Conservation (phyloP, 2,113 vertebrate species). For the Ochotona curzoniae region DNA sequence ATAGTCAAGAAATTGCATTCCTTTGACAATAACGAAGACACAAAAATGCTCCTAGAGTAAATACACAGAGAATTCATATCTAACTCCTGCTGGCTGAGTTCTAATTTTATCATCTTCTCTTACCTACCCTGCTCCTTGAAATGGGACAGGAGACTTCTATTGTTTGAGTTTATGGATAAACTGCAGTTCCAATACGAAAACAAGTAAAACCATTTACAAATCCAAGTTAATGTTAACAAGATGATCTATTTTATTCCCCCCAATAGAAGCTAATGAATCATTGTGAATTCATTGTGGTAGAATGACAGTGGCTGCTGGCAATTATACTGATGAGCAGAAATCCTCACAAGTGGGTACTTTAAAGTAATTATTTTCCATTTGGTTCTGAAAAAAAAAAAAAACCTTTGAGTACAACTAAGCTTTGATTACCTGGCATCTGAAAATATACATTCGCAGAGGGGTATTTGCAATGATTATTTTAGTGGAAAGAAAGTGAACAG, state of each 20-base stretch:
- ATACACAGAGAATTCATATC: constrained; percentile 48
- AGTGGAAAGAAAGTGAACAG: constrained; percentile 65
- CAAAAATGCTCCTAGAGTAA: constrained; percentile 53
- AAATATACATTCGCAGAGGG: constrained; percentile 80
- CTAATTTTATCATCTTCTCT: constrained; percentile 41
- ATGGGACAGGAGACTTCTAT: background rate
- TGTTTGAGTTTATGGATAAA: constrained; percentile 60
- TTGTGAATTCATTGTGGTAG: constrained; percentile 81
- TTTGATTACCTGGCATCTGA: constrained; percentile 82
- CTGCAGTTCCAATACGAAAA: constrained; percentile 24
- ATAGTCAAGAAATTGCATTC: constrained; percentile 71
- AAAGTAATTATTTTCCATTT: constrained; percentile 84
- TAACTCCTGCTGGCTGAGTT: constrained; percentile 53
- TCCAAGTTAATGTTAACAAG: constrained; percentile 70
- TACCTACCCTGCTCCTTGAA: constrained; percentile 16
- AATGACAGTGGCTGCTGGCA: constrained; percentile 81
- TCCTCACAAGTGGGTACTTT: constrained; percentile 80
- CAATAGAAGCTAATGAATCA: constrained; percentile 81
- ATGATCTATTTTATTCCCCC: constrained; percentile 74
- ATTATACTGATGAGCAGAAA: constrained; percentile 82
- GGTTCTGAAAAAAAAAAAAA: constrained; percentile 46
- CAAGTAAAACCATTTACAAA: constrained; percentile 76
- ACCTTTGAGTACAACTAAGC: constrained; percentile 68
- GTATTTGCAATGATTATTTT: constrained; percentile 74
- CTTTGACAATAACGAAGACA: constrained; percentile 55